Evolutionary conservation across 2,113 vertebrate genomes (phyloP), one percentile per base, ranked within the genome.

Genomic region (Leptobrachium ailaonicum): DNA sequence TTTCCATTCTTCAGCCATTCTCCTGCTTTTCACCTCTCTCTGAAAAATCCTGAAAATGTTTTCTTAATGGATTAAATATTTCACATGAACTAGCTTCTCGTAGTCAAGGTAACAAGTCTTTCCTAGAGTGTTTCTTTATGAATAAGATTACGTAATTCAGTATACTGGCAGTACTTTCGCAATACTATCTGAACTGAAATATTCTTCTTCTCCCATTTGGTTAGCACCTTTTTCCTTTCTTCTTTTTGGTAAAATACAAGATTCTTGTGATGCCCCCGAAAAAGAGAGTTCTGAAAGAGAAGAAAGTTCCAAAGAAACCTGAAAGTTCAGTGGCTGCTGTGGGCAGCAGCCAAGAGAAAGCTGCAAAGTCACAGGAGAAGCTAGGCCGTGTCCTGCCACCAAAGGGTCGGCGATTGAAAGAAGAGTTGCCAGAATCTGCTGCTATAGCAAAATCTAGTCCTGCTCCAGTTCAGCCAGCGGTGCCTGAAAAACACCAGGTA

Each of bases 241-340:
- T 73, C 42, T n/a, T 14, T 50, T 8, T 72, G 40, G 66, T 58
- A 14, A n/a, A 66, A 76, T 54, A 6, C 2, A 40, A 74, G 78
- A 71, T 60, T 80, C 68, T 80, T 80, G 78, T 80, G 78, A 80
- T 80, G 78, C 78, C 78, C 78, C 78, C 78, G 40, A 80, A 80
- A 80, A 43, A 64, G 44, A 80, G 20, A 80, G 64, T 74, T 68
- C 54, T 70, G 6, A 80, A 80, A 74, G 78, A 80, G 64, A 80
- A 80, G 66, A 80, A 80, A 74, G 78, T 74, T 80, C 71, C 41
- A 9, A 80, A 80, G 53, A 80, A 80, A 3, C 53, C 63, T 60
- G 78, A 80, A 6, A 68, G 20, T 11, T 6, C 50, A 14, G n/a
- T 54, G 7, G 62, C 78, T 60, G 50, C 71, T 47, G n/a, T 10